Percentiles rank a stretch among this genome's conserved stretches.
Conservation (phyloP, 2,113 vertebrate genomes). For the Acrocephalus kingi region DNA sequence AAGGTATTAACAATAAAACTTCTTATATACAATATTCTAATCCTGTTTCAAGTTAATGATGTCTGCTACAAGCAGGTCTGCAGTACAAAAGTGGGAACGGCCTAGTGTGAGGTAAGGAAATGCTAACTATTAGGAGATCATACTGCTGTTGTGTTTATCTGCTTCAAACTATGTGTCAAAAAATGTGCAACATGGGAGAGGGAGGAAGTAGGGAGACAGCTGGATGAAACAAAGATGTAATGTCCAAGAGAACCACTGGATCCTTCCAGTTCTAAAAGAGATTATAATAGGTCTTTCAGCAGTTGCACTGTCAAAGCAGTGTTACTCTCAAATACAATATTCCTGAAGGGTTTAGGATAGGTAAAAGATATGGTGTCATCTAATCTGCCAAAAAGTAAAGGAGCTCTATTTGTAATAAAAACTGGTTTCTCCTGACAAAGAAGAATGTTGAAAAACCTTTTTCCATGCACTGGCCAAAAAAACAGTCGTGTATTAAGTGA, state of each 20-base stretch:
- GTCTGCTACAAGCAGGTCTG: background rate
- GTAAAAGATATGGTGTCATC: background rate
- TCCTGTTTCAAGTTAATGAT: background rate
- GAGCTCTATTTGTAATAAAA: background rate
- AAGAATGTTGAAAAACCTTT: background rate
- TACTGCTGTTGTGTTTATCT: background rate
- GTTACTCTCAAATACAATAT: background rate
- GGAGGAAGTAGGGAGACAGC: background rate
- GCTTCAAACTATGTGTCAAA: background rate
- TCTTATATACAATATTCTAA: background rate
- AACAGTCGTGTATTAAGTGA: background rate
- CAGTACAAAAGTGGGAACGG: background rate
- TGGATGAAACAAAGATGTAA: background rate
- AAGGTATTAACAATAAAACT: background rate
- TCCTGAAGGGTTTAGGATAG: background rate
- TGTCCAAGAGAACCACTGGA: background rate
- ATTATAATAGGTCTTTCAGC: background rate
- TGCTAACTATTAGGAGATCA: background rate
- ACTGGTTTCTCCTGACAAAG: background rate
- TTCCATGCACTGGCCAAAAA: background rate
- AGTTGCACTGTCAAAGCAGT: background rate
- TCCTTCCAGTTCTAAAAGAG: background rate
- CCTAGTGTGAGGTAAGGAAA: background rate
- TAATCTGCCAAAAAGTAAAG: background rate
- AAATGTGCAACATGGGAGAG: background rate